Evolutionary conservation across 2,113 vertebrate species (phyloP).

Genomic region (Parotia lawesii): DNA sequence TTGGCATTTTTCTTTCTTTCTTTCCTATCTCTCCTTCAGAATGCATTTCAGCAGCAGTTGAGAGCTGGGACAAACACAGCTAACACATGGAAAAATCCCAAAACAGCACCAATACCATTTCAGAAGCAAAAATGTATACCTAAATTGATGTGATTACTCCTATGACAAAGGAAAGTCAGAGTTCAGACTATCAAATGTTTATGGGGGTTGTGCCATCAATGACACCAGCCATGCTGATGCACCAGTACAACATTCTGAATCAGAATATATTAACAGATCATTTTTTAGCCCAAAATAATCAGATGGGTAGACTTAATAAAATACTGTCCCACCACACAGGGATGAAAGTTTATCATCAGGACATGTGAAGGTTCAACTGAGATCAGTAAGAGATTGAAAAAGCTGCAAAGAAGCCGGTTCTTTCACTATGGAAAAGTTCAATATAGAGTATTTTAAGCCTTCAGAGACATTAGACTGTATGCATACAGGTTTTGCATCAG

Average conservation of each 20-base stretch:
- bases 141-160: not conserved
- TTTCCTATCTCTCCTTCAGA: not conserved
- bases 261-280: not conserved
- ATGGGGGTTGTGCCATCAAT: not conserved
- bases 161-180: not conserved
- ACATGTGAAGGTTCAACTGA: not conserved
- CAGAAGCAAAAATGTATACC: not conserved
- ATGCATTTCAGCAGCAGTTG: not conserved
- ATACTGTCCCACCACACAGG: not conserved
- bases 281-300: not conserved
- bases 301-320: not conserved
- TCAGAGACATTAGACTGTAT: not conserved
- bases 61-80: not conserved
- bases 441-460: not conserved
- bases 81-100: not conserved
- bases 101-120: not conserved
- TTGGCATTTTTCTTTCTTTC: not conserved
- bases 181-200: not conserved
- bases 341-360: not conserved
- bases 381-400: not conserved
- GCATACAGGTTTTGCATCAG: not conserved
- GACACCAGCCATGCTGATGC: not conserved
- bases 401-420: not conserved
- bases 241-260: not conserved
- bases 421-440: not conserved